Evolutionary conservation across 2,888 invertebrate genomes (phyloP).

Genomic region (Hirtodrosophila cameraria): DNA sequence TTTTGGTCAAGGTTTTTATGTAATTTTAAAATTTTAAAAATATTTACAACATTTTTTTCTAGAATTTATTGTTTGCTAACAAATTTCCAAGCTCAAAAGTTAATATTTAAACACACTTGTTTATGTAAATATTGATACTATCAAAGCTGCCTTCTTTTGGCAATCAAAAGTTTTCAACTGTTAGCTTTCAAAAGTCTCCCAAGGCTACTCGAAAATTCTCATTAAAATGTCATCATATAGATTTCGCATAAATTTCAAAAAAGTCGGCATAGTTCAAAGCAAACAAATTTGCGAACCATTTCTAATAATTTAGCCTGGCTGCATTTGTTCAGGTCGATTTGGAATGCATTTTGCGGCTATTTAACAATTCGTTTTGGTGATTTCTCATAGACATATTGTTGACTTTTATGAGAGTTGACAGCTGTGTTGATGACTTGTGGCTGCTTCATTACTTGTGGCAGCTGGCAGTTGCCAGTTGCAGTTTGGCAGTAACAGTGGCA

Average conservation of each 20-base stretch:
- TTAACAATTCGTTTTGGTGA: conserved; percentile 63
- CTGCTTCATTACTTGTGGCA: conserved; percentile 59
- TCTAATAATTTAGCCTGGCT: conserved; percentile 26
- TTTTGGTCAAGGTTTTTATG: too few relatives aligned
- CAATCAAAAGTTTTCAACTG: too few relatives aligned
- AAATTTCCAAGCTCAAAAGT: too few relatives aligned
- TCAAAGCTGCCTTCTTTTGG: too few relatives aligned
- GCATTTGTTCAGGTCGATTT: conserved; percentile 61
- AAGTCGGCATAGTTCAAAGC: conserved; percentile 45
- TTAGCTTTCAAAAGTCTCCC: too few relatives aligned
- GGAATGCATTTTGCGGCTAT: conserved; percentile 74
- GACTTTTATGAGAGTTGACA: conserved; percentile 74
- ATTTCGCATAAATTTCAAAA: neutral
- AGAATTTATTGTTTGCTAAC: too few relatives aligned
- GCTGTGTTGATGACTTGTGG: conserved; percentile 62
- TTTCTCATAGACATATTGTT: conserved; percentile 72
- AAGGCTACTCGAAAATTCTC: too few relatives aligned
- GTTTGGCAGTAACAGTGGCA: conserved; percentile 25
- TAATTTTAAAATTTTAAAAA: too few relatives aligned
- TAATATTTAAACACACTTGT: too few relatives aligned
- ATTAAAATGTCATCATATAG: too few relatives aligned
- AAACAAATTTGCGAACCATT: conserved; percentile 17
- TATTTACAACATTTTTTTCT: too few relatives aligned
- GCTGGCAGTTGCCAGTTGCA: conserved; percentile 13
- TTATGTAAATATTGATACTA: too few relatives aligned